Conservation (phyloP, 2,113 vertebrate genomes). For the Phalacrocorax pelagicus region DNA sequence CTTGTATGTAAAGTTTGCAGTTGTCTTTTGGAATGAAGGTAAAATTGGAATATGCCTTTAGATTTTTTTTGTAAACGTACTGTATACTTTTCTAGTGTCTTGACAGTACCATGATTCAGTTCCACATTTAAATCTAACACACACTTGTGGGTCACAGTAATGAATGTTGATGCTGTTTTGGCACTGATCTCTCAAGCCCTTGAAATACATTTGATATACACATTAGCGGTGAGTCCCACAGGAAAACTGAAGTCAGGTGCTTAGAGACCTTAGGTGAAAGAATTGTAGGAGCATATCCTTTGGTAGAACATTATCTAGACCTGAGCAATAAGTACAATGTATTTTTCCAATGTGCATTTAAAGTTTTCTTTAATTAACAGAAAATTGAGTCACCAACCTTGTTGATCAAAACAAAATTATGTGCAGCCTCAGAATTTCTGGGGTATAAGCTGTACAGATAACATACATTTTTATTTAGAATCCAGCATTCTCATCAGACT, state of each 20-base stretch:
- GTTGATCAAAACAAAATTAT: background rate
- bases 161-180: background rate
- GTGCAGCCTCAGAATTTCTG: background rate
- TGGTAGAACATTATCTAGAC: background rate
- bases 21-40: background rate
- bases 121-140: background rate
- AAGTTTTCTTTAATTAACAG: background rate
- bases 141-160: background rate
- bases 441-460: background rate
- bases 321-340: background rate
- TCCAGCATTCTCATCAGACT: background rate
- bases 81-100: background rate
- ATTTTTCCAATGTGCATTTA: background rate
- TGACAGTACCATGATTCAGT: background rate
- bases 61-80: background rate
- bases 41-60: background rate
- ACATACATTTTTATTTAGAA: background rate
- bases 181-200: background rate
- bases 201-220: background rate
- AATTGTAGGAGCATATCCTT: background rate
- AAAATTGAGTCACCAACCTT: background rate
- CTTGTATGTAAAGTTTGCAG: background rate
- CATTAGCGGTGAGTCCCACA: background rate
- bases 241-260: background rate
- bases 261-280: background rate